These are phyloP conservation scores for Dyspetes luteomarginatus DNA, from an alignment of 2,888 invertebrate genomes.

Conservation along the genomic window DNA sequence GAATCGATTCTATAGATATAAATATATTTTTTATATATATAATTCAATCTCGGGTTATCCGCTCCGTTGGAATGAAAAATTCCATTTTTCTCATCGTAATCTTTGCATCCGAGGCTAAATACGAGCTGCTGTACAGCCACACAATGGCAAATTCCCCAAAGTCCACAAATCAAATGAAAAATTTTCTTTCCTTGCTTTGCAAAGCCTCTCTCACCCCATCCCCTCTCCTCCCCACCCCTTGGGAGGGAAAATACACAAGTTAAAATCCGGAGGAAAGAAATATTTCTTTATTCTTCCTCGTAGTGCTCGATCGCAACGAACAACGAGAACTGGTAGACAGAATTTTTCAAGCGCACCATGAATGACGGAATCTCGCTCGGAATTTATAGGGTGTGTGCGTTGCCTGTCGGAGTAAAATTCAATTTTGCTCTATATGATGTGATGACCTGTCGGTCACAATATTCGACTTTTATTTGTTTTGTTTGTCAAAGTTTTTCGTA, in stretches of 20 bases:
- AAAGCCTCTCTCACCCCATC: background rate
- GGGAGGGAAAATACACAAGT: background rate
- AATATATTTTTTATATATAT: background rate
- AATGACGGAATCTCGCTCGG: background rate
- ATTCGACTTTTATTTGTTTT: slow-evolving; percentile 22
- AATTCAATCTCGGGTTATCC: background rate
- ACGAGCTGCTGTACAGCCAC: background rate
- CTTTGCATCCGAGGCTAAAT: background rate
- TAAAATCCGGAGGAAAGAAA: background rate
- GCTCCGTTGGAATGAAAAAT: slow-evolving; percentile 35
- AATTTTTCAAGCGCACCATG: background rate
- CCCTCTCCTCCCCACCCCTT: background rate
- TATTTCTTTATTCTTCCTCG: background rate
- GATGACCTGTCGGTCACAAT: slow-evolving; percentile 37
- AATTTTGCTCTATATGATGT: slow-evolving; percentile 33
- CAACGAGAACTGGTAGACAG: background rate
- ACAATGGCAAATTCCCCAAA: slow-evolving; percentile 31
- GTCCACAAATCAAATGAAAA: slow-evolving; percentile 42
- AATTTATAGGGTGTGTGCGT: background rate
- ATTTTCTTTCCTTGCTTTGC: slow-evolving; percentile 10
- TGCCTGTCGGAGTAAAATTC: slow-evolving; percentile 38
- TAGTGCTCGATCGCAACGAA: background rate
- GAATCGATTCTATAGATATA: background rate
- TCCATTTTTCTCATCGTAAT: slow-evolving; percentile 23
- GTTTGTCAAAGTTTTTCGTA: background rate